Evolutionary conservation across 2,113 vertebrate species (phyloP), one percentile per base, ranked within the genome.

Genomic region (Poicephalus meyeri): DNA sequence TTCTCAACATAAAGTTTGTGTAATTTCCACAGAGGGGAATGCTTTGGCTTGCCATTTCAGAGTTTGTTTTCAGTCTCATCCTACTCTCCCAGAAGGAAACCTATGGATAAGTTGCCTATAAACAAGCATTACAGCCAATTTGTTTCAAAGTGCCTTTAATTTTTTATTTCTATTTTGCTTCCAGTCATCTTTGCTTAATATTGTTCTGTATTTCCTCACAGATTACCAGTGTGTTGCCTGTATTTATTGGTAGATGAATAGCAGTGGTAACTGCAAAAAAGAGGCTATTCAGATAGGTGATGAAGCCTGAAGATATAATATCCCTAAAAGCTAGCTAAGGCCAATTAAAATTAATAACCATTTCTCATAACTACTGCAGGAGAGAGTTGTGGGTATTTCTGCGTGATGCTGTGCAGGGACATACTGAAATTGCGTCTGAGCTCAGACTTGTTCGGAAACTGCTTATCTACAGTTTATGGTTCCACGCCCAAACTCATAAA

Each of bases 261-360:
- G 73, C 52, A 79, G 16, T 53, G 26, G 28, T 71, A 80, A 58
- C 47, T 29, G 50, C 55, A 60, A 8, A 88, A 93, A 93, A 83
- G 52, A 92, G 77, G 44, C 35, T 89, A 35, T 90, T 95, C 53
- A 61, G 52, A 37, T 81, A 64, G 64, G 80, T 86, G 88, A 92
- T 86, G 82, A 95, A 90, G 65, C 83, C 83, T 80, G 90, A 73
- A 96, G 60, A 81, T 56, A 7, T 4, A 74, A 90, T 93, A 93
- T 84, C 72, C 60, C 64, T 77, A 73, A 84, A 94, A 90, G 50
- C 74, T 78, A 64, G 64, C 42, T 77, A 68, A 78, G 44, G 41
- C 76, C 69, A 95, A 84, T 91, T 95, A 81, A 85, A 93, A 84
- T 93, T 92, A 97, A 91, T 93, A 86, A 50, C 46, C 46, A 55